Base-by-base conservation (phyloP, 1,140 invertebrate genomes). In the Fopius arisanus region DNA sequence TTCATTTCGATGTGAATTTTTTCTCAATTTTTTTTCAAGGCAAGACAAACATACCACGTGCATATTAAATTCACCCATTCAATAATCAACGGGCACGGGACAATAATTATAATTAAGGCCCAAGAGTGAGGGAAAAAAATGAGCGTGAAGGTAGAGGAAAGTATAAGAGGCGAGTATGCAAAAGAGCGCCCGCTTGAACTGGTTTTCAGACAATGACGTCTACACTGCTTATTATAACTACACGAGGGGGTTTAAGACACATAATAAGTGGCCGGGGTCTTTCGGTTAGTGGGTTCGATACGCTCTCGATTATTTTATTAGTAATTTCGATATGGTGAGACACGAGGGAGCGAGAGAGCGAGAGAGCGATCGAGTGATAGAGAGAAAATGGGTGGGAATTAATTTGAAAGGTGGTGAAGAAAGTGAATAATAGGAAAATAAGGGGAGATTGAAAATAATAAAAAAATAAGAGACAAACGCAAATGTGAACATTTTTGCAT, bases 271-370 rank as follows among this genome's bases (percentile, higher is more conserved):
- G 54, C n/a, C 1, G 6, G 10, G 29, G 48, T 37, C 33, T 37
- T 37, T 65, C 33, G 54, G 54, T 65, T 72, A 48, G 70, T 72
- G 69, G 37, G 68, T 69, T 83, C 82, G 83, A 87, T 86, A 83
- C 78, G 81, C 80, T 81, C 79, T 81, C 81, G 84, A 88, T 88
- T 86, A 87, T 84, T 82, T 86, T 73, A 62, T 51, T 51, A 51
- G 83, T 80, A 84, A 87, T 87, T 88, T 88, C 83, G 86, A 88
- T 88, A 87, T 85, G 86, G 84, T 83, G 81, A 83, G 80, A 40
- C 14, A 54, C 37, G 65, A 29, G 43, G 29, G 70, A 62, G 59
- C 62, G 70, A 40, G 66, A 77, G 78, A 75, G 48, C 4, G 12
- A 62, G 23, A 6, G 12, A 26, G 0, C 1, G 28, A 28, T 6